phyloP scores from a whole-genome alignment of 2,888 invertebrate species.

The Spatulosminthurus flaviceps region DNA sequence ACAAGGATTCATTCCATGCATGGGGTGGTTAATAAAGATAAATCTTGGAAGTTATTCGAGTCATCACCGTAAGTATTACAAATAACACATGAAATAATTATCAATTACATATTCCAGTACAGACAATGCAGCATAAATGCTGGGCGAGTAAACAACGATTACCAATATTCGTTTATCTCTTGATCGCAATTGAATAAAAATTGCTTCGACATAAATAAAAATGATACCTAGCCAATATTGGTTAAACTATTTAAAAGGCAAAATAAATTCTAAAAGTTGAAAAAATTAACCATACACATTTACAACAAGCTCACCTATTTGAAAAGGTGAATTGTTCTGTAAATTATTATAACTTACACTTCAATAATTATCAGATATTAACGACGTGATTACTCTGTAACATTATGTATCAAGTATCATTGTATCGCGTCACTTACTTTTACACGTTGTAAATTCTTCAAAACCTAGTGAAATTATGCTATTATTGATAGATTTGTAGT shows the following conservation, averaged over 20 bases:
- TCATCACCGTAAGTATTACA: too few species aligned
- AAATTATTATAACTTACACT: too few species aligned
- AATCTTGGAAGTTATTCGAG: too few species aligned
- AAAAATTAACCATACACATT: background rate
- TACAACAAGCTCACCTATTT: too few species aligned
- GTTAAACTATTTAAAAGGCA: background rate
- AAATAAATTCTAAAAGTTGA: background rate
- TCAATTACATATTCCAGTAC: background rate
- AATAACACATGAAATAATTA: too few species aligned
- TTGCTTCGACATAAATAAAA: background rate
- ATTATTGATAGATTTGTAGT: background rate
- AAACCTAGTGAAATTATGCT: constrained; percentile 7
- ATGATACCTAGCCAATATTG: background rate
- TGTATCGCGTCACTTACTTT: constrained; percentile 20
- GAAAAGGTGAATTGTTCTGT: too few species aligned
- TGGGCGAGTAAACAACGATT: constrained; percentile 3
- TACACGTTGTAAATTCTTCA: background rate
- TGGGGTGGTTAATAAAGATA: too few species aligned
- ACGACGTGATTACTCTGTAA: too few species aligned
- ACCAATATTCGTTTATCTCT: background rate
- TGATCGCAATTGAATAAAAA: background rate
- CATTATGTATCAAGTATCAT: background rate
- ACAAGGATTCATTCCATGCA: too few species aligned
- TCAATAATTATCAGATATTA: too few species aligned
- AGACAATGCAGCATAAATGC: constrained; percentile 6